These are phyloP conservation scores for Syrrhaptes paradoxus DNA, from an alignment of 2,113 vertebrate genomes.

Conservation along the genomic window DNA sequence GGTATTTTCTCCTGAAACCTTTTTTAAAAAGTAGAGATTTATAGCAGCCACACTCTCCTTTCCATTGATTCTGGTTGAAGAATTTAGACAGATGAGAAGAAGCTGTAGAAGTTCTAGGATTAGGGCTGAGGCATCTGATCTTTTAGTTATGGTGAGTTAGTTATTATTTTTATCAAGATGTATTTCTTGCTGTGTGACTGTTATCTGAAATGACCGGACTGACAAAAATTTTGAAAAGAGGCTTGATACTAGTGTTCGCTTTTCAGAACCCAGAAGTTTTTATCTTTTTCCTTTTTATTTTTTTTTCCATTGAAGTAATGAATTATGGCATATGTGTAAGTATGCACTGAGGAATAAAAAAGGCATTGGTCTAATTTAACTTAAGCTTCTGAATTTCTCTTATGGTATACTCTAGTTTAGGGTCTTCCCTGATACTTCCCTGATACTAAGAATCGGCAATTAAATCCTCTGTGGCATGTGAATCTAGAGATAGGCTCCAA, in stretches of 20 bases:
- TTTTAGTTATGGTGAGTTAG: rapidly evolving
- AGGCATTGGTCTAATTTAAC: neutral
- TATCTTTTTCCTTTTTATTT: neutral
- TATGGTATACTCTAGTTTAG: neutral
- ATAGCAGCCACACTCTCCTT: neutral
- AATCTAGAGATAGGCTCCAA: neutral
- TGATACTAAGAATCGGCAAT: neutral
- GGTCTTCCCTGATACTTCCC: neutral
- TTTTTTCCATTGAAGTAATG: neutral
- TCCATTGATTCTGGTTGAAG: neutral
- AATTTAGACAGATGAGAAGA: neutral
- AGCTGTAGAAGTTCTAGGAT: neutral
- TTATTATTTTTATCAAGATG: neutral
- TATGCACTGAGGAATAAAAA: neutral
- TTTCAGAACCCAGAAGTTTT: neutral
- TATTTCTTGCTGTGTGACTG: neutral
- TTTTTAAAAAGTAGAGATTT: neutral
- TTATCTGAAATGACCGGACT: neutral
- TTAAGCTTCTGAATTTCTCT: neutral
- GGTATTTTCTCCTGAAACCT: neutral
- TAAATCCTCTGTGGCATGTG: neutral
- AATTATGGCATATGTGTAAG: neutral
- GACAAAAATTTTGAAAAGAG: neutral
- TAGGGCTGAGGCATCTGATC: neutral
- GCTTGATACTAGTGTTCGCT: neutral